Evolutionary conservation across 2,797 vertebrate genomes (phyloP), one percentile per base, ranked within the genome.

Genomic region (Borostomias antarcticus): DNA sequence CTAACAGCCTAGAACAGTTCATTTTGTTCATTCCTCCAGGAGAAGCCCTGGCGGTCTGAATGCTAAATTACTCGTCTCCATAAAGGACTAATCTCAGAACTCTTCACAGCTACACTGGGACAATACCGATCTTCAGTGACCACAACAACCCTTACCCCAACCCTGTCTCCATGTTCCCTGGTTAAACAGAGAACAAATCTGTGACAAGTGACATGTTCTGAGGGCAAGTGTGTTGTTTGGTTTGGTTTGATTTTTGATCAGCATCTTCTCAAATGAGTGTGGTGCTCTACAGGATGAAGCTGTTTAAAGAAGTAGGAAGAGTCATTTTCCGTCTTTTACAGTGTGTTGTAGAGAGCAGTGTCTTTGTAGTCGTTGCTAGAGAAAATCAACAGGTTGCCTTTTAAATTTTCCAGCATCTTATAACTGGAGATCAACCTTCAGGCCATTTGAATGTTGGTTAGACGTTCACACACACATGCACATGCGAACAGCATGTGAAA

Each of bases 401-500:
- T n/a, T 37, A 8, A 37, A 57, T 26, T 58, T 10, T 45, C 35
- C 19, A 45, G 5, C n/a, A n/a, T 21, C 7, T 52, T 29, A 29
- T 19, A 33, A 23, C 37, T 26, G 29, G 2, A 56, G 53, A 29
- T n/a, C 5, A 8, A 29, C 29, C 29, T 17, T n/a, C 28, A 30
- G 29, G 13, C 48, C 26, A 17, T 6, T n/a, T 54, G 6, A 53
- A 13, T 26, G 23, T 23, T 10, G 19, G 28, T 58, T 7, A 21
- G 1, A 1, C 4, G 19, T 9, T 15, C 63, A 57, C 21, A 53
- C 13, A 33, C 53, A n/a, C 54, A 45, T 13, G 47, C 26, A 62
- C 45, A 48, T n/a, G 50, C 5, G n/a, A 43, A 50, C 26, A 51
- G 84, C 71, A 82, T 76, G 66, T 72, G 63, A 80, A 76, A 68